Evolutionary conservation across 2,797 vertebrate genomes (phyloP), one percentile per base, ranked within the genome.

Genomic region (Gymnoscopelus microlampas): DNA sequence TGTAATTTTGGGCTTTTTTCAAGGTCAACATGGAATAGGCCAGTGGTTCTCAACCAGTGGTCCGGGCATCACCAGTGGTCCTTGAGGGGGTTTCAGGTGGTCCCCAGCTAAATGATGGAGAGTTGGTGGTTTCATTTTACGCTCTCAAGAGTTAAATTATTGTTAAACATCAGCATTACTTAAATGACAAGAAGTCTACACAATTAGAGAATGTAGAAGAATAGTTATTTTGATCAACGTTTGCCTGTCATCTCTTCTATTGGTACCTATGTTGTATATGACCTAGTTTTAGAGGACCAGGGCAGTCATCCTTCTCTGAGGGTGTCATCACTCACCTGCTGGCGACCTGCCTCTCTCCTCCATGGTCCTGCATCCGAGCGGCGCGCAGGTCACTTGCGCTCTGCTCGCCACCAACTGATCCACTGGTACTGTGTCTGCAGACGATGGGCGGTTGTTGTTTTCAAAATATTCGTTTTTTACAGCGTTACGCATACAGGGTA

Each of bases 301-400:
- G 80, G 71, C 19, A 19, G 1, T 19, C 19, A 19, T 76, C 77
- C 63, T 76, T 70, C 6, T 62, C 69, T 53, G 63, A 39, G 5
- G 62, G 50, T 71, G 72, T 67, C 54, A 3, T 67, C 54, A 3
- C 89, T 91, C 89, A 92, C 91, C 92, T 92, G 87, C 92, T 89
- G 88, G 90, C 91, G 87, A 92, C 91, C 88, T 91, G 78, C 63
- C 92, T 92, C 72, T 93, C 93, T 89, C 87, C 93, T 88, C 90
- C 93, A 91, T 94, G 91, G 88, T 94, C 92, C 93, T 94, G 92
- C 93, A 94, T 94, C 86, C 88, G 89, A 73, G 64, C 88, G 75
- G 76, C 69, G 79, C 85, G 80, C 85, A 85, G 86, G 78, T 82
- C 85, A 57, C 70, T 81, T 74, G 73, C 74, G 81, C 85, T 81